Conservation (phyloP, 2,797 vertebrate species). For the Sebastes miniatus region DNA sequence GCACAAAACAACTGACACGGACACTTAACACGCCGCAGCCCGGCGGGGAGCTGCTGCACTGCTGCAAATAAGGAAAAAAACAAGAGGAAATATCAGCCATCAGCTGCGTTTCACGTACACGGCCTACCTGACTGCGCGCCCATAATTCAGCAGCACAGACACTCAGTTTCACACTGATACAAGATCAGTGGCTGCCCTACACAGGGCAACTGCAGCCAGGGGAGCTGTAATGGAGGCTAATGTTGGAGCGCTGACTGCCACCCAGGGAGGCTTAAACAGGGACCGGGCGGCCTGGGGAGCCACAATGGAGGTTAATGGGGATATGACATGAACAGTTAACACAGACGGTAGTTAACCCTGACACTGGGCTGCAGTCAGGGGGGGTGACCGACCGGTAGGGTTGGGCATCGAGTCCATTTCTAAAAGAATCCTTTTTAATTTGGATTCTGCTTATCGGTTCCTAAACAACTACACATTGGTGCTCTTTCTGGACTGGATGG, state of each 20-base stretch:
- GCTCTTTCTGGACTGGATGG: neutral
- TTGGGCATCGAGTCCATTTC: neutral
- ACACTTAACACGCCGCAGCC: slow-evolving; percentile 34
- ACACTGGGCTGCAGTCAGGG: slow-evolving; percentile 41
- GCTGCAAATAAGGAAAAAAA: slow-evolving; percentile 33
- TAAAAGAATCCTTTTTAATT: neutral
- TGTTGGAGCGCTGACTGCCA: slow-evolving; percentile 75
- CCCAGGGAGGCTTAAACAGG: slow-evolving; percentile 72
- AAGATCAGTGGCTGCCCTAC: slow-evolving; percentile 73
- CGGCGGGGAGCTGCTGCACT: slow-evolving; percentile 25
- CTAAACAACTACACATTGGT: neutral
- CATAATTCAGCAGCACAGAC: slow-evolving; percentile 73
- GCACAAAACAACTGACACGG: slow-evolving; percentile 64
- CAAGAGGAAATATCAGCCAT: slow-evolving; percentile 28
- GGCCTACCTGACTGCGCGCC: slow-evolving; percentile 41
- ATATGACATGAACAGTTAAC: slow-evolving; percentile 82
- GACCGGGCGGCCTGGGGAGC: slow-evolving; percentile 60
- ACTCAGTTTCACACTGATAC: slow-evolving; percentile 65
- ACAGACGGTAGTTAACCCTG: slow-evolving; percentile 80
- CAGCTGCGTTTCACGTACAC: slow-evolving; percentile 21
- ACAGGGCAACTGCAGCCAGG: slow-evolving; percentile 76
- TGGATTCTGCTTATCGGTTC: neutral
- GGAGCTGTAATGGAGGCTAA: slow-evolving; percentile 83
- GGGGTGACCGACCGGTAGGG: neutral
- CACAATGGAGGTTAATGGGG: slow-evolving; percentile 81